phyloP scores from a whole-genome alignment of 2,797 vertebrate genomes.

The Apodemus agrarius region DNA sequence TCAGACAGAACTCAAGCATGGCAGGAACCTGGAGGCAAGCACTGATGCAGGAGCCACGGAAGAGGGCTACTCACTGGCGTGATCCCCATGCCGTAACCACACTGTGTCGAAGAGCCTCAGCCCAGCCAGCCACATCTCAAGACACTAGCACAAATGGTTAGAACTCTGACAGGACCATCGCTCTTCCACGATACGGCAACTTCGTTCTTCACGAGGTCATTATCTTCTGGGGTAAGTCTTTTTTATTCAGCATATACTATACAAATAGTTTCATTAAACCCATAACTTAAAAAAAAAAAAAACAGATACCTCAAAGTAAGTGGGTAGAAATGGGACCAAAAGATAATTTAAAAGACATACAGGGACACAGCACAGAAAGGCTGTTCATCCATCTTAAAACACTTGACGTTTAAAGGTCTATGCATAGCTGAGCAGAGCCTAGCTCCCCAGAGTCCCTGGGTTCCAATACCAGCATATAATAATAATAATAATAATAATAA shows the following conservation, averaged over 20 bases:
- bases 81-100: neutral
- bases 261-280: neutral
- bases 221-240: neutral
- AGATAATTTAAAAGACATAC: neutral
- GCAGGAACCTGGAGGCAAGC: too few relatives aligned
- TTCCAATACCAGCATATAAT: neutral
- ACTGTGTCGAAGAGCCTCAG: neutral
- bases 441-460: neutral
- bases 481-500: neutral
- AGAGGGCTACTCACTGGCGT: too few relatives aligned
- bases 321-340: neutral
- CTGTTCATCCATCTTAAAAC: neutral
- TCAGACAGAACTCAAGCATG: too few relatives aligned
- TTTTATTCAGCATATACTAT: neutral
- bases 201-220: conserved; percentile 10
- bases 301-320: neutral
- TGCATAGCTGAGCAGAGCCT: too few relatives aligned
- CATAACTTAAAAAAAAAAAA: too few relatives aligned
- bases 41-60: too few relatives aligned
- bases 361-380: neutral
- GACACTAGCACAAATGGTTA: neutral
- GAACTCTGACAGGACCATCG: neutral
- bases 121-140: neutral
- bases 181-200: neutral
- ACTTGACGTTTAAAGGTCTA: neutral